Evolutionary conservation across 1,140 invertebrate genomes (phyloP).

Genomic region (Trinorchestia longiramus): DNA sequence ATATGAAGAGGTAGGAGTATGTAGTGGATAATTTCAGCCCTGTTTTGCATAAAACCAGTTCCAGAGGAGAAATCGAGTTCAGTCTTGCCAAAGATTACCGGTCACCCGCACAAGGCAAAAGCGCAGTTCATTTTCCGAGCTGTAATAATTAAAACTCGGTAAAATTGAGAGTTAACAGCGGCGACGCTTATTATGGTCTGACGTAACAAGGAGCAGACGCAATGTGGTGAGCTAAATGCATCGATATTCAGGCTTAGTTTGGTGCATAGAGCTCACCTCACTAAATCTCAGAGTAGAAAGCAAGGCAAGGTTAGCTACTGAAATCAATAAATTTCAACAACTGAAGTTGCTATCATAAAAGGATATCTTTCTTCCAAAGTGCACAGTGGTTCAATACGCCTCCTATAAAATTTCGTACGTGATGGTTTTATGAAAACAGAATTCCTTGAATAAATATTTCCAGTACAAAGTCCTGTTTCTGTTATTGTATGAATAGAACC

Average conservation of each 20-base stretch:
- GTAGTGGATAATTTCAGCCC: background rate
- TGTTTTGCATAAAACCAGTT: background rate
- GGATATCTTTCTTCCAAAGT: too few species aligned
- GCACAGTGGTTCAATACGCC: too few species aligned
- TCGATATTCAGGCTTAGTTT: background rate
- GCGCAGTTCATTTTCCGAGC: background rate
- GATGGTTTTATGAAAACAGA: too few species aligned
- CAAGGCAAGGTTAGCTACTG: too few species aligned
- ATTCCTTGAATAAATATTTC: too few species aligned
- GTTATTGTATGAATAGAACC: too few species aligned
- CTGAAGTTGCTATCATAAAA: too few species aligned
- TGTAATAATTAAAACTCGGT: background rate
- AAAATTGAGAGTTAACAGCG: background rate
- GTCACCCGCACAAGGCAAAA: background rate
- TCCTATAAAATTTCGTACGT: too few species aligned
- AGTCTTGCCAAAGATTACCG: background rate
- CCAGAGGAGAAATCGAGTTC: background rate
- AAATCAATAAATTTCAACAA: too few species aligned
- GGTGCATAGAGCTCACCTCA: background rate
- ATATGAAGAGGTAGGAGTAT: background rate
- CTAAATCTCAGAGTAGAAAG: background rate
- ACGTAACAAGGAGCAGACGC: background rate
- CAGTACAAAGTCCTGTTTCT: too few species aligned
- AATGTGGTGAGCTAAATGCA: background rate
- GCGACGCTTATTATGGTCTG: background rate